Base-by-base conservation (phyloP, 2,113 vertebrate species). In the Ctenomys sociabilis region DNA sequence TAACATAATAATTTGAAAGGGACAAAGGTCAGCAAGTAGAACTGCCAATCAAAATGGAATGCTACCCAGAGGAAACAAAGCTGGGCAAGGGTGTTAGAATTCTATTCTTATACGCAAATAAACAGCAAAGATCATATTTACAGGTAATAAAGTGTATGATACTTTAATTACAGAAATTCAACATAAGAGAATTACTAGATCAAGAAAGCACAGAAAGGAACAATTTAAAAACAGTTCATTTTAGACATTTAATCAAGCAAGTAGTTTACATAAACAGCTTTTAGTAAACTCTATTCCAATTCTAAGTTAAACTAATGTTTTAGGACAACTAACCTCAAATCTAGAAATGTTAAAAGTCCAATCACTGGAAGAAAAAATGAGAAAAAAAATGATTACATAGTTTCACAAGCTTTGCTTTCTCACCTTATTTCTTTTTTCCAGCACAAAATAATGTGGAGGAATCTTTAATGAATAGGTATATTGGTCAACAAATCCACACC, bases 181-280 rank as follows among this genome's bases (percentile, higher is more conserved):
- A 28, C 14, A 35, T 17, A 61, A 64, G 4, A 89, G 54, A 87
- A 45, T 90, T 32, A 0, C 28, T 35, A 54, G 11, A 45, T 11
- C 13, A 83, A 52, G 12, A 3, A 37, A 40, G 3, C 12, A 80
- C 6, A 91, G 57, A 43, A 70, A 32, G 21, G 10, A 3, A 59
- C 84, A 72, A 82, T 16, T 85, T 85, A 63, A 3, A 19, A 84
- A 63, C 8, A 68, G 57, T n/a, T 90, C 2, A 88, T 81, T 85
- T 90, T 75, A 92, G 63, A 92, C 5, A 49, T 49, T 90, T 85
- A 80, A 85, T 94, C 85, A 40, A 28, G 24, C 8, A 93, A 13
- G 10, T 0, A 16, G 0, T 85, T 91, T 63, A 81, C 45, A 13
- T 37, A 81, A 6, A 61, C 19, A 75, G 24, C 5, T 22, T 81